Conservation (phyloP, 2,888 invertebrate genomes). For the Byasa hedistus region DNA sequence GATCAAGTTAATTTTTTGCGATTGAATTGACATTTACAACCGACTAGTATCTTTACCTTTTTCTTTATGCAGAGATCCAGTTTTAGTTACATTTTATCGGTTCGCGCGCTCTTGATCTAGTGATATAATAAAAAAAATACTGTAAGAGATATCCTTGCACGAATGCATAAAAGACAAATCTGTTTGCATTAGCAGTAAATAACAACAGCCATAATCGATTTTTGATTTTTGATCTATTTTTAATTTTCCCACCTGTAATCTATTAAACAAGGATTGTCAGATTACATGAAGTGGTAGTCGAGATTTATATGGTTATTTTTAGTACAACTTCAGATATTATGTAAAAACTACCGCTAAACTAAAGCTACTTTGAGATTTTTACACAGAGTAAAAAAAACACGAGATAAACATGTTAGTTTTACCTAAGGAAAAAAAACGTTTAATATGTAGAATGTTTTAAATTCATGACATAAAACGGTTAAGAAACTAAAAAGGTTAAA, state of each 20-base stretch:
- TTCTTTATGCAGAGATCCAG: constrained; percentile 29
- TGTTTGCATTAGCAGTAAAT: too few species aligned
- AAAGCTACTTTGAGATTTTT: too few species aligned
- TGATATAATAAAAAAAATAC: not conserved
- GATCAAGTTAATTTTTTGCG: constrained; percentile 46
- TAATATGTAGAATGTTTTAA: not conserved
- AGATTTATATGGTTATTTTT: too few species aligned
- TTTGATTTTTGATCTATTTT: not conserved
- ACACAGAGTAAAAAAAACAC: not conserved
- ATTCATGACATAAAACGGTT: not conserved
- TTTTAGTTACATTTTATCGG: constrained; percentile 38
- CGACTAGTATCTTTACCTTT: constrained; percentile 29
- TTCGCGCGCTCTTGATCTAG: not conserved
- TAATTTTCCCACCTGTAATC: too few species aligned
- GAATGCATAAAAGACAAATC: not conserved
- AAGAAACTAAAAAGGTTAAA: not conserved
- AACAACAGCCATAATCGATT: not conserved
- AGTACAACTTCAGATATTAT: too few species aligned
- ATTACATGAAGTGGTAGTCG: too few species aligned
- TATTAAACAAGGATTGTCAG: too few species aligned
- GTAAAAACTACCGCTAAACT: too few species aligned
- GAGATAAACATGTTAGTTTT: not conserved
- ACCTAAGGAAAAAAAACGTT: not conserved
- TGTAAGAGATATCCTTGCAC: constrained; percentile 42
- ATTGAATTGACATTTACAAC: constrained; percentile 35